Evolutionary conservation across 1,140 invertebrate species (phyloP), one percentile per base, ranked within the genome.

Genomic region (Platorchestia sp.): DNA sequence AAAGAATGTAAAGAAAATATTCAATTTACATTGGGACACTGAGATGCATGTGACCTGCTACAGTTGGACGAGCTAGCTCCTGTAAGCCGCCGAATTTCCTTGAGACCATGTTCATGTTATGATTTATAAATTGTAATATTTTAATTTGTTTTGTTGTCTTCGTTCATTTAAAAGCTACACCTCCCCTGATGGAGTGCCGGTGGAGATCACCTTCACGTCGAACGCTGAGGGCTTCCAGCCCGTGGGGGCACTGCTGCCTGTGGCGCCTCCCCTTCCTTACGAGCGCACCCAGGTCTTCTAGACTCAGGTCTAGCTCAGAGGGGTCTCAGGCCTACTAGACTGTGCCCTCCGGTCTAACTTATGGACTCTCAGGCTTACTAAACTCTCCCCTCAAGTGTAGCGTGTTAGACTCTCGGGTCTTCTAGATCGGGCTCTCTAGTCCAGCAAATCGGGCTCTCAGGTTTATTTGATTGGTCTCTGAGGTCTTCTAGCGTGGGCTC

Each of bases 151-250:
- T 75, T 36, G 59, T 75, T 75, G 14, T 10, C 10, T 36, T 75
- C 59, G 59, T 36, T 36, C 36, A 22, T 27, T 7, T 75, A 3
- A 91, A 97, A 97, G 97, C 91, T 98, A 98, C 96, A 97, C 97
- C 93, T 97, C 97, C 95, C 97, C 97, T 96, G 97, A 97, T 53
- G 97, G 97, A n/a, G 96, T 96, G 96, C 97, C 98, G 44, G 97
- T 98, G 96, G 97, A 97, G 95, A 97, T 97, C 96, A 97, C 98
- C 96, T 97, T 97, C 96, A 97, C 97, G 53, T 97, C 97, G 96
- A 97, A 97, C 95, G 96, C 96, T 95, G 96, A 96, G 16, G 98
- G 98, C 95, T 98, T 97, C 97, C 97, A 98, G 95, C 97, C 97
- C 44, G 97, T 97, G 95, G 97, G 97, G 96, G 97, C 97, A 96